Evolutionary conservation across 1,140 invertebrate species (phyloP), one percentile per base, ranked within the genome.

Genomic region (Tetranychus cinnabarinus): DNA sequence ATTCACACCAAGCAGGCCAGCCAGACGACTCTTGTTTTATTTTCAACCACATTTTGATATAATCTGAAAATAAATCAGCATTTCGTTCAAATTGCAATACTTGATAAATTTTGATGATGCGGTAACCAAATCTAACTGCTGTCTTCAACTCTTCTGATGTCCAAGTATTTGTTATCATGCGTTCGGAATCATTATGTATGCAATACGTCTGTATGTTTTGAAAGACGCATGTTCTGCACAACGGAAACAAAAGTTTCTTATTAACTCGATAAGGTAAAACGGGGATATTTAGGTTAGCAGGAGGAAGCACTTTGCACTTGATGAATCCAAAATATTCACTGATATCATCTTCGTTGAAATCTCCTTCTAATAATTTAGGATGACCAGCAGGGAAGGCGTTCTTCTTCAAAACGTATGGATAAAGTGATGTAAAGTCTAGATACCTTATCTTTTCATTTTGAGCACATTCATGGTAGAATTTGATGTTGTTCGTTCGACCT

Each of bases 11-110:
- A 6, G n/a, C n/a, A 8, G 67, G 67, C 59, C 64, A 67, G 33
- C 64, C 63, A 35, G 50, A 61, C 4, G 59, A 33, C 60, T 68
- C 64, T 55, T 66, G 64, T 60, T 68, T 68, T 57, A 65, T 59
- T 54, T 67, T 66, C 42, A 68, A 50, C 59, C 64, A 69, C 7
- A 61, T 61, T 48, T 68, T 62, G 12, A 68, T 62, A 58, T 67
- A 66, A 1, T 59, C 47, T 54, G 52, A 61, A 15, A 46, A 46
- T 8, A 46, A 8, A 15, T 46, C 15, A 7, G 7, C 7, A 15
- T 46, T 46, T 15, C 7, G 45, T 46, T 46, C 45, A 46, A 8
- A 46, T 8, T 46, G 7, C 7, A 8, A 46, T 7, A 46, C 45
- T 46, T 46, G 7, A 46, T 8, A 8, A 8, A 46, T 46, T 8